Conservation (phyloP, 2,888 invertebrate species). For the Antitype chi region DNA sequence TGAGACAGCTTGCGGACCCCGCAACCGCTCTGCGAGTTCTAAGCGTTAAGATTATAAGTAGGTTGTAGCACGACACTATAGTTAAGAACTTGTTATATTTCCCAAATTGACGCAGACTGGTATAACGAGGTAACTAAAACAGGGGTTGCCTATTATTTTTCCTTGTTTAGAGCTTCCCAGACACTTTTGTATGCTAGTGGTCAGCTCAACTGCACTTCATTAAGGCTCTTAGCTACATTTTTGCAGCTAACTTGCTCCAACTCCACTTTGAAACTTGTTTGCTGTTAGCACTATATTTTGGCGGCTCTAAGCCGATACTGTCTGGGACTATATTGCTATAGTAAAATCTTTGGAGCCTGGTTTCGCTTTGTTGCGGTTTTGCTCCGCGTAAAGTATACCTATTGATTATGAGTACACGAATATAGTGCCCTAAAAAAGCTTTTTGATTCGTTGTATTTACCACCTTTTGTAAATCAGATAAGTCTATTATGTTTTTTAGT, state of each 20-base stretch:
- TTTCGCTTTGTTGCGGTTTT: slow-evolving; percentile 38
- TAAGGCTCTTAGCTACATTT: slow-evolving; percentile 45
- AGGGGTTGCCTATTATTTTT: slow-evolving; percentile 41
- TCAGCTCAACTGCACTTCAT: slow-evolving; percentile 43
- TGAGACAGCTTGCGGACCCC: not conserved
- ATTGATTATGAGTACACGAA: not conserved
- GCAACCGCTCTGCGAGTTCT: slow-evolving; percentile 3
- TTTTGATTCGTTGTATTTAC: slow-evolving; percentile 6
- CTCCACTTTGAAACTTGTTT: slow-evolving; percentile 32
- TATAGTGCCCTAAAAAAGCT: slow-evolving; percentile 1
- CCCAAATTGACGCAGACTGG: slow-evolving; percentile 2
- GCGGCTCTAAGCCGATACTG: slow-evolving; percentile 26
- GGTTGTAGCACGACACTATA: slow-evolving; percentile 8
- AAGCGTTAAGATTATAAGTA: slow-evolving; percentile 6
- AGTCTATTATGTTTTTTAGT: not conserved
- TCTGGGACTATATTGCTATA: slow-evolving; percentile 38
- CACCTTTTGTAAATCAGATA: not conserved
- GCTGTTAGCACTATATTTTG: slow-evolving; percentile 32
- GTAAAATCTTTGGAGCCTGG: slow-evolving; percentile 42
- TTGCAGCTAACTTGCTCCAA: slow-evolving; percentile 40
- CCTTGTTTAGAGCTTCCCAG: slow-evolving; percentile 29
- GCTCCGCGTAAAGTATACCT: slow-evolving; percentile 34
- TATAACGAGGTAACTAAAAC: slow-evolving; percentile 3
- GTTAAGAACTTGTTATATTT: slow-evolving; percentile 18
- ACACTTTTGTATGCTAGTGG: slow-evolving; percentile 27